Base-by-base conservation (phyloP, 2,113 vertebrate species). In the Tympanuchus pallidicinctus region DNA sequence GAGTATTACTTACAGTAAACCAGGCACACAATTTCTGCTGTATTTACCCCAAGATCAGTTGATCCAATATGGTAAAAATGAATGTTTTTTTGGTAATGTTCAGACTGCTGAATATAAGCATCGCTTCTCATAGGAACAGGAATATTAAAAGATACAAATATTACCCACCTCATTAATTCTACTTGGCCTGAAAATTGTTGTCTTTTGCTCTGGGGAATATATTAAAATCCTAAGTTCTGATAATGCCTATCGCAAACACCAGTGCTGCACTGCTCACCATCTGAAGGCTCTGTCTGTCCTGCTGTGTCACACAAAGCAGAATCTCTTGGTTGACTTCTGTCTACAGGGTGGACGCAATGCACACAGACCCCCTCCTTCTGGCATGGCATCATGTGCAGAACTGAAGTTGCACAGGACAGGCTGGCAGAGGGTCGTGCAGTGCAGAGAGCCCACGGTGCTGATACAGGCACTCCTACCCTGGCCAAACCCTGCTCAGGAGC, bases 111-210 rank as follows among this genome's bases (percentile, higher is more conserved):
- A 88, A 76, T 38, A 70, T 56, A 71, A 87, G 50, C 11, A 10
- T 74, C 56, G 63, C 78, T 89, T 75, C 57, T 92, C 20, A 48
- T 16, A 67, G 67, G 50, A 89, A 17, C 6, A 5, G 59, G 57
- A 88, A 65, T 72, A 54, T 3, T 72, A 34, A 67, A 93, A 83
- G 61, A 61, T 34, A 27, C 14, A 93, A 88, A 82, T 2, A 2
- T 60, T 74, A 65, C 34, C 38, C 45, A 91, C 50, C 45, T 89
- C 63, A 70, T 89, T 89, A 82, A 72, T 84, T 85, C 63, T 72
- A 13, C 89, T 92, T 94, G 85, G 38, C 43, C 86, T 75, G 65
- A 69, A 86, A 89, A 94, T 34, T 54, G 20, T 61, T 74, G 60
- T 40, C 47, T 83, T 85, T 11, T 74, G 42, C 75, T 91, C 75